These are phyloP conservation scores for Rousettus leschenaultii DNA, from an alignment of 2,113 vertebrate species.

Conservation along the genomic window DNA sequence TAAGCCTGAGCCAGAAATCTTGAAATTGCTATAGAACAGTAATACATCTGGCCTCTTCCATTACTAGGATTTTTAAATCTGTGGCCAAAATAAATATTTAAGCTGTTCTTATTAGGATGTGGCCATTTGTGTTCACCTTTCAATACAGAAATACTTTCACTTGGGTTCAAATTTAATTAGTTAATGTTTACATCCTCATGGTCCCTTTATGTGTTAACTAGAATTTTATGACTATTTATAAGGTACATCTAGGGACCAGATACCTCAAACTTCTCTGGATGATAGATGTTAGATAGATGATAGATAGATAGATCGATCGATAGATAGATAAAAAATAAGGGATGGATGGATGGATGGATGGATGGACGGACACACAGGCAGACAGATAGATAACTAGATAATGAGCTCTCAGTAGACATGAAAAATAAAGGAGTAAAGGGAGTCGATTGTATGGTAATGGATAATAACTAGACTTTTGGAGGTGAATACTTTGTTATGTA, in stretches of 20 bases:
- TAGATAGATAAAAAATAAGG: neutral
- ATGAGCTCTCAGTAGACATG: neutral
- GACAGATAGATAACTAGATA: neutral
- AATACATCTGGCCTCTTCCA: constrained; percentile 68
- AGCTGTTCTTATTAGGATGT: neutral
- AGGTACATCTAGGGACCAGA: neutral
- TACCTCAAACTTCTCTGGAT: neutral
- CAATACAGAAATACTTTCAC: neutral
- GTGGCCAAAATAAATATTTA: constrained; percentile 10
- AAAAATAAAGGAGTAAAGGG: neutral
- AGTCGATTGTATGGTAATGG: neutral
- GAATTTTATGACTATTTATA: neutral
- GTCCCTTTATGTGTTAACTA: neutral
- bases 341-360: neutral
- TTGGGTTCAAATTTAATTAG: neutral
- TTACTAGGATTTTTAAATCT: constrained; percentile 50
- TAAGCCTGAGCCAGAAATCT: constrained; percentile 69
- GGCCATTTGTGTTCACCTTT: neutral
- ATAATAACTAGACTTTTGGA: neutral
- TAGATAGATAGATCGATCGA: neutral
- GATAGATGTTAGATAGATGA: neutral
- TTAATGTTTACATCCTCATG: neutral
- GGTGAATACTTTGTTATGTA: neutral
- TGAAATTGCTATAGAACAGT: constrained; percentile 58
- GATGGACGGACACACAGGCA: neutral